Conservation (phyloP, 1,140 invertebrate genomes). For the Drosophila bipectinata region DNA sequence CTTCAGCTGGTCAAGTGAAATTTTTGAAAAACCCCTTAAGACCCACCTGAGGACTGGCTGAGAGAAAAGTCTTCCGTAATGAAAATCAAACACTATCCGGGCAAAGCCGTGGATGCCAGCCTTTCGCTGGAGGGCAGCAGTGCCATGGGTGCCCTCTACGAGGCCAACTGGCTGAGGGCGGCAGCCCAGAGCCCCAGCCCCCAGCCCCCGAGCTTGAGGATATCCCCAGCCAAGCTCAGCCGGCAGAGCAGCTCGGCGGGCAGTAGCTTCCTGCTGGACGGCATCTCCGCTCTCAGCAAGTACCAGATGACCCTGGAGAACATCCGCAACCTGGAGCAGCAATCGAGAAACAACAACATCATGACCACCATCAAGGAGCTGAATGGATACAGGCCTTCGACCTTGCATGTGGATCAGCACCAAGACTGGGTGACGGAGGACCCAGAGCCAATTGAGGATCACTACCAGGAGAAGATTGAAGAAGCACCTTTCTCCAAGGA, state of each 20-base stretch:
- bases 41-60: background rate
- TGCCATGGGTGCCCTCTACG: slow-evolving; percentile 90
- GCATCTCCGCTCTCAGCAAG: slow-evolving; percentile 86
- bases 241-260: slow-evolving; percentile 67
- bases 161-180: slow-evolving; percentile 92
- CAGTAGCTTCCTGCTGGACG: slow-evolving; percentile 81
- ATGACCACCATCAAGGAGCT: slow-evolving; percentile 85
- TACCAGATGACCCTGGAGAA: slow-evolving; percentile 87
- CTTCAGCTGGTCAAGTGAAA: slow-evolving; percentile 57
- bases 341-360: slow-evolving; percentile 55
- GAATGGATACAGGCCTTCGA: slow-evolving; percentile 86
- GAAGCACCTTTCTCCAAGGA: background rate
- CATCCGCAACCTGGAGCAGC: slow-evolving; percentile 71
- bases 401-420: slow-evolving; percentile 85
- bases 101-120: slow-evolving; percentile 88
- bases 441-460: slow-evolving; percentile 7
- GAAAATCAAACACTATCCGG: slow-evolving; percentile 93
- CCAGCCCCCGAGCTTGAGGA: slow-evolving; percentile 37
- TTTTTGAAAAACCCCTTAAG: slow-evolving; percentile 24
- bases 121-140: slow-evolving; percentile 86
- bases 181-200: slow-evolving; percentile 43
- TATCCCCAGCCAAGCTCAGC: slow-evolving; percentile 27
- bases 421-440: slow-evolving; percentile 85
- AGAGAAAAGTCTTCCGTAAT: slow-evolving; percentile 83
- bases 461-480: background rate